Evolutionary conservation across 2,888 invertebrate genomes (phyloP).

Genomic region (Volucella inflata): DNA sequence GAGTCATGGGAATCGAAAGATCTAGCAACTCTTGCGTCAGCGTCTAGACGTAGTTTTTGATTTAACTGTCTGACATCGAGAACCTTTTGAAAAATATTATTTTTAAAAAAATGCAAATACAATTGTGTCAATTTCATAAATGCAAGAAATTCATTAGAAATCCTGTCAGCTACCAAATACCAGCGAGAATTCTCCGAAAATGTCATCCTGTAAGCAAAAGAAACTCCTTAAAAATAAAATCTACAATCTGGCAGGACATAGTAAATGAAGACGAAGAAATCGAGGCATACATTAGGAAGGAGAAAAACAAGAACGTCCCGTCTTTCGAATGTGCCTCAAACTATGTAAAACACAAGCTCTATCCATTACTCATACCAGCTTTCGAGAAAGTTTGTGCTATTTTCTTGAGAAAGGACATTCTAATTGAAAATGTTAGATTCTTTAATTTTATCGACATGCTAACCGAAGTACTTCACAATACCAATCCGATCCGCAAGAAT

Average conservation of each 20-base stretch:
- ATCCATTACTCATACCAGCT: conserved; percentile 34
- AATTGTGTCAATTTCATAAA: background rate
- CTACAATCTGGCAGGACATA: conserved; percentile 10
- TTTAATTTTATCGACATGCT: conserved; percentile 40
- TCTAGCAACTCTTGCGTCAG: background rate
- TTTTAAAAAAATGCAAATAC: background rate
- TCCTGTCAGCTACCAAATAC: background rate
- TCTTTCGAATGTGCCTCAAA: conserved; percentile 17
- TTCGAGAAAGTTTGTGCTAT: conserved; percentile 47
- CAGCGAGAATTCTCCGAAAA: background rate
- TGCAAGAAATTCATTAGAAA: conserved; percentile 4
- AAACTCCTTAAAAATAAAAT: background rate
- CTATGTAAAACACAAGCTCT: conserved; percentile 17
- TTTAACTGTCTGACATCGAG: no score
- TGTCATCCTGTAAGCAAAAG: background rate
- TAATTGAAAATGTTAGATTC: background rate
- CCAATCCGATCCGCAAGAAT: conserved; percentile 2
- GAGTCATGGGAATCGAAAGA: no score
- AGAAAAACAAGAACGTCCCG: conserved; percentile 17
- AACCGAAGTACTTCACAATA: conserved; percentile 42
- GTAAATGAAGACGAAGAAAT: conserved; percentile 4
- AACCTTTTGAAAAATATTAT: background rate
- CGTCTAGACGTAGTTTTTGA: no score
- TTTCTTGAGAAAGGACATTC: background rate
- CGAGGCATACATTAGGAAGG: background rate